Base-by-base conservation (phyloP, 2,888 invertebrate species). In the Ariolimax columbianus region DNA sequence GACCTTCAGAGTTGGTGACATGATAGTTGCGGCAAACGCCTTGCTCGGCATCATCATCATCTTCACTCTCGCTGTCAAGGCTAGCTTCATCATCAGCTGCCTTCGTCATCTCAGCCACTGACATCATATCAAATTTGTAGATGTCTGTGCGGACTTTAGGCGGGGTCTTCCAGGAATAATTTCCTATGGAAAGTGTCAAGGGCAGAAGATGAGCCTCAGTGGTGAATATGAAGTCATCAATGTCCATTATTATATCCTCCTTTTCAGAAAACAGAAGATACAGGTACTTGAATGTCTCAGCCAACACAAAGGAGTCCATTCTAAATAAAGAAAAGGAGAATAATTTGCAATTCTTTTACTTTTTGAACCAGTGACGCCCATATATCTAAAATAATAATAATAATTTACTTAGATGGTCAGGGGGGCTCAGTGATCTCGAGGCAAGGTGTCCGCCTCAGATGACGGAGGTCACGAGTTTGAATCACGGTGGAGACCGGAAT, bases 241-340 rank as follows among this genome's bases (percentile, higher is more conserved):
- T 92, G 87, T 95, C 94, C 73, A 95, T 89, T 3, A 93, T 83
- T 78, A 98, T 94, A 91, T 99, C 98, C 55, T 96, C 96, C 83
- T 97, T 96, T 90, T 98, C 97, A 59, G 98, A 96, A 94, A 99
- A 99, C 85, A 99, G 95, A 93, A 99, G 95, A 94, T 96, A 99
- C 19, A 99, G 95, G 94, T 99, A 99, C 94, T 99, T 99, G 92
- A 99, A 97, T 0, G 99, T 99, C 95, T 99, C 99, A 0, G 99
- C 97, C 0, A 99, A 95, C 0, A 99, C 98, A 95, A 98, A 99
- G 0, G 99, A 99, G 94, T 99, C 99, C 98, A 99, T 98, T 88
- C 98, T 93, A 88, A 40, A 26, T 43, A 98, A 99, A 94, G 99
- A 99, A 98, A 99, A 98, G 87, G 19, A 47, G 38, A 23, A 63